These are phyloP conservation scores for Petroica traversi DNA, from an alignment of 2,113 vertebrate species.

Conservation along the genomic window DNA sequence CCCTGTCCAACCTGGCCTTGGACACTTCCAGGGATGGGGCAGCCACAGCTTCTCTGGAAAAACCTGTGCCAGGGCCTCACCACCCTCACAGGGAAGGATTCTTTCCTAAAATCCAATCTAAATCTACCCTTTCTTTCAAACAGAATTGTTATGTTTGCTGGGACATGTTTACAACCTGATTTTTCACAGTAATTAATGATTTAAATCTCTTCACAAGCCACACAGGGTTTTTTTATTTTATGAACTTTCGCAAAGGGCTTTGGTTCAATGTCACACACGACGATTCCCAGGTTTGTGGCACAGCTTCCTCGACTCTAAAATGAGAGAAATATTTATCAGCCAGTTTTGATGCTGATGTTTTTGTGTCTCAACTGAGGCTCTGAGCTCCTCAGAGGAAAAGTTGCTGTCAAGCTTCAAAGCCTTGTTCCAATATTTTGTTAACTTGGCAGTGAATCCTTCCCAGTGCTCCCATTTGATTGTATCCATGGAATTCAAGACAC, in stretches of 20 bases:
- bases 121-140: neutral
- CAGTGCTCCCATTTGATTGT: neutral
- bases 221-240: neutral
- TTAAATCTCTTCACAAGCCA: neutral
- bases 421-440: neutral
- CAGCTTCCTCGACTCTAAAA: neutral
- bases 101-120: neutral
- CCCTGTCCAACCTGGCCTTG: accelerated
- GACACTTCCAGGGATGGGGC: neutral
- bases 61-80: accelerated
- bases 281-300: neutral
- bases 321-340: neutral
- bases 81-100: neutral
- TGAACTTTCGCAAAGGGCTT: neutral
- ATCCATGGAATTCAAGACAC: neutral
- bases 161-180: neutral
- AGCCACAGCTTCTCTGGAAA: neutral
- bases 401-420: neutral
- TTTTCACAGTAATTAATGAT: neutral
- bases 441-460: neutral
- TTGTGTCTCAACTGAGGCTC: neutral
- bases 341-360: neutral
- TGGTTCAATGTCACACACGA: neutral
- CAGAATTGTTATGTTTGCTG: neutral
- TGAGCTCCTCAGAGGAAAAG: neutral